Base-by-base conservation (phyloP, 2,797 vertebrate species). In the Paramormyrops hopkinsi region DNA sequence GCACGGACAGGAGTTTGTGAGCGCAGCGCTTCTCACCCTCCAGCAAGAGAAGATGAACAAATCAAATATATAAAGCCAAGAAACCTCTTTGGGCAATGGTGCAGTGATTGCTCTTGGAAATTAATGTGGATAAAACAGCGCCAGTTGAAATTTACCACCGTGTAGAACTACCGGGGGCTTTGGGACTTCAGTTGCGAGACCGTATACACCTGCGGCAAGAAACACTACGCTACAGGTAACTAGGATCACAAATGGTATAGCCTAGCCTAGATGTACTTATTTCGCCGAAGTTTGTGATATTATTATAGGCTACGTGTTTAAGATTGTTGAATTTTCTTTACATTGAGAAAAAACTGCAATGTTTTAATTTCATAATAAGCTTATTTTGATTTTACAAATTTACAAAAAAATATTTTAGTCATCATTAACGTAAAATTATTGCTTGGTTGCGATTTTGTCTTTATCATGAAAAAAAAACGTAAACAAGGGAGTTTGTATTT, bases 51-150 rank as follows among this genome's bases (percentile, higher is more conserved):
- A 92, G 94, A 93, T 91, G 93, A 92, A 88, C 90, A 84, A 93
- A 90, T 92, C 91, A 93, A 93, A 93, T 92, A 89, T 93, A 92
- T 93, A 95, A 95, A 93, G 90, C 90, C 89, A 90, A 92, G 90
- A 91, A 90, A 88, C 87, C 85, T 48, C 88, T 83, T 54, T 88
- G 88, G 92, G 86, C 79, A 79, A 90, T 92, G 92, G 93, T 90
- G 90, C 92, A 92, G 90, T 91, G 86, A 53, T 90, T 89, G 92
- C 87, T 76, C 88, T 88, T 90, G 88, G 85, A 90, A 65, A 82
- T 90, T 88, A 53, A 91, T 88, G 85, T 53, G 91, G 62, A 90
- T 76, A 76, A 89, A 90, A 91, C 73, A 86, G 86, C 89, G 62
- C 44, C 33, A 9, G 89, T 86, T 62, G 88, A 89, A 59, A 86